Base-by-base conservation (phyloP, 2,113 vertebrate species). In the Coreoperca whiteheadi region DNA sequence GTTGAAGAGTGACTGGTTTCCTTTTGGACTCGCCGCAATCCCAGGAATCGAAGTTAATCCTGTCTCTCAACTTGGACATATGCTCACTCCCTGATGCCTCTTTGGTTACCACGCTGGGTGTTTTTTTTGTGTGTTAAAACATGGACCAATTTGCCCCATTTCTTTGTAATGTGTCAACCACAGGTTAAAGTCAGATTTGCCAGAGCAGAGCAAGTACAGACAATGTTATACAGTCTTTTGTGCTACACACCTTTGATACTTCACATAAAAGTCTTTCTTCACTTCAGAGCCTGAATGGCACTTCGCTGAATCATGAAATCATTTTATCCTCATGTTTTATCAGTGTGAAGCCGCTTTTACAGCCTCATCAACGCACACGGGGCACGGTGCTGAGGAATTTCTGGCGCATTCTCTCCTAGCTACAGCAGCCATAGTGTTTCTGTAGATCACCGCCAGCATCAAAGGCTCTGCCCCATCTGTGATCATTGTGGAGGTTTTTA, bases 1-100 rank as follows among this genome's bases (percentile, higher is more conserved):
- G 67, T 81, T 87, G 64, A 86, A 85, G 84, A 71, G 72, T 81
- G 80, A 88, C 89, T 74, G 51, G 14, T 88, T 91, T 91, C 74
- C 87, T 84, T 82, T 86, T 74, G 86, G 84, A 56, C 64, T 79
- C 25, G 10, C 70, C 30, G 69, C 91, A 89, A 92, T 92, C 88
- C 79, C 68, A 79, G 77, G 85, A 87, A 85, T 87, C 23, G 0
- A 78, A 77, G 81, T 74, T 92, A 93, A 93, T 91, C 89, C 84
- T 43, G 73, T 65, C 43, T 80, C 59, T 81, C 64, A 74, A 73
- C 0, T 88, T 71, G 77, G 82, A 86, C 90, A 87, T 63, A 69
- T 76, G 84, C 61, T 88, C 74, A 28, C 50, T 56, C 65, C 74
- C 77, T 69, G 72, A 71, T 75, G 81, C 66, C 41, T 77, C 80